Base-by-base conservation (phyloP, 2,797 vertebrate genomes). In the Dendrocincla tyrannina region DNA sequence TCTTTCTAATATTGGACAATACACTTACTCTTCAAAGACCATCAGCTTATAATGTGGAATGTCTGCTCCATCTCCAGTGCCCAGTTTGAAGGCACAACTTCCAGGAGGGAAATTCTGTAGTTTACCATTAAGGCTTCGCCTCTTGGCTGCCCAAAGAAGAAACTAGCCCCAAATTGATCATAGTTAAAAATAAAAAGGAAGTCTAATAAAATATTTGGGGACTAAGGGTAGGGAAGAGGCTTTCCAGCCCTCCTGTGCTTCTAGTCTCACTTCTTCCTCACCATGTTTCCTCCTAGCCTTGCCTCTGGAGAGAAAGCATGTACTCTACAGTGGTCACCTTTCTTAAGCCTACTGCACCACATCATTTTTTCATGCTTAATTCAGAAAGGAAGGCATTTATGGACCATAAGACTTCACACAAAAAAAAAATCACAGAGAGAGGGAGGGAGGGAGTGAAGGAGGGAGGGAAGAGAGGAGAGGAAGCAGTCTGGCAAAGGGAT, bases 381-480 rank as follows among this genome's bases (percentile, higher is more conserved):
- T 88, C 64, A 68, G 68, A 89, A 87, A 85, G 28, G 28, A 84
- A 86, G n/a, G 27, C 25, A 39, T 67, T 59, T 82, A 74, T 44
- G 28, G 24, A 39, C n/a, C 27, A 19, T 42, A 69, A 70, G 74
- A 58, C 17, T 33, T 74, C 85, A 80, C 32, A 46, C 3, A 78
- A 20, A 49, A 47, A 39, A 44, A 49, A 78, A 49, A 25, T 44
- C 52, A 39, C 4, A 30, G 35, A 53, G 22, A 12, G 46, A 78
- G 33, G 33, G 42, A 68, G 42, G n/a, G 13, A 49, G 24, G 47
- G 44, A 46, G 44, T 22, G 44, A 46, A 12, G 44, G 20, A 46
- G 44, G 10, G 50, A 30, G 28, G 28, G 28, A 30, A 41, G 37
- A 9, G 22, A 68, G 15, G 22, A 69, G 44, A 37, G 42, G 19